These are phyloP conservation scores for Chlamydotis undulata DNA, from an alignment of 2,113 vertebrate genomes.

Conservation along the genomic window DNA sequence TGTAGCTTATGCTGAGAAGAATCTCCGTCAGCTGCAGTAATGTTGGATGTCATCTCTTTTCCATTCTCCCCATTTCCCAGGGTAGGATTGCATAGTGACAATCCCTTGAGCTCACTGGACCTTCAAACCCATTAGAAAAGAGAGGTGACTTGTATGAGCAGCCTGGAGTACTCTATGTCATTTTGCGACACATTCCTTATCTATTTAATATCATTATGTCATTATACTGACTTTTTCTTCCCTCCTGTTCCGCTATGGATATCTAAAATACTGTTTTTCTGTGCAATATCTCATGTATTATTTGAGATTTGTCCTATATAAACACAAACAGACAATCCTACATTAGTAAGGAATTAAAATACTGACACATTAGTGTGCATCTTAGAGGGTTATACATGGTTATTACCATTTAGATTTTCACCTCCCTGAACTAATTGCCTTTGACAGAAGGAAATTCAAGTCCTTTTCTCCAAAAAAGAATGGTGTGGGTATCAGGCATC, in stretches of 20 bases:
- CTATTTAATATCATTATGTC: not conserved
- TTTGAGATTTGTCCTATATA: not conserved
- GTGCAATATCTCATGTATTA: not conserved
- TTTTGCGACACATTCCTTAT: not conserved
- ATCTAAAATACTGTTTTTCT: not conserved
- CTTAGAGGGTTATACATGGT: not conserved
- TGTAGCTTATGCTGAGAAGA: not conserved
- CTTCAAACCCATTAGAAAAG: not conserved
- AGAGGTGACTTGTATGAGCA: not conserved
- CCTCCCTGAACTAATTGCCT: not conserved
- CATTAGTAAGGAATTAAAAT: not conserved
- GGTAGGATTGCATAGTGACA: not conserved
- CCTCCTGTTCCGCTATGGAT: not conserved
- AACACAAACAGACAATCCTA: not conserved
- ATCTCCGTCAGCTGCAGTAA: not conserved
- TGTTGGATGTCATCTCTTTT: not conserved
- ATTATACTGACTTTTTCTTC: not conserved
- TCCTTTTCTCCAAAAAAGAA: not conserved
- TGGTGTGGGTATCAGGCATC: not conserved
- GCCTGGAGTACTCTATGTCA: not conserved
- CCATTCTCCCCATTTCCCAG: accelerated
- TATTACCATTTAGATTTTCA: not conserved
- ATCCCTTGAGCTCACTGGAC: not conserved
- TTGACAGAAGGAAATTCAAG: not conserved
- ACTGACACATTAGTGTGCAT: not conserved